A percentile compares a stretch with the other conserved stretches of the same genome.
These are phyloP conservation scores for Tetranychus truncatus DNA, from an alignment of 2,888 invertebrate species.

Conservation along the genomic window DNA sequence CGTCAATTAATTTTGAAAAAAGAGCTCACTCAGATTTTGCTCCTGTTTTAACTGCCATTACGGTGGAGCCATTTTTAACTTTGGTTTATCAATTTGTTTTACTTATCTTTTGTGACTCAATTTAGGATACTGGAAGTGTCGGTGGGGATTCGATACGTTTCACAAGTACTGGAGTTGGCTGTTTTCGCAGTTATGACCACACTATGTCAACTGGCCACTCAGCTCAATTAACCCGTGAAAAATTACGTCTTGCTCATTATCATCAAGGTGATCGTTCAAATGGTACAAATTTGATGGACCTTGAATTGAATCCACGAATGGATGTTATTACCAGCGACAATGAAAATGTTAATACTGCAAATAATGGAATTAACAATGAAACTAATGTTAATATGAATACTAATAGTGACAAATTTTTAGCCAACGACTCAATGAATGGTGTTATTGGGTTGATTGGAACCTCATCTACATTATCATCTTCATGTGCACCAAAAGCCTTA, in stretches of 20 bases:
- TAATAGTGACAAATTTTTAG: background rate
- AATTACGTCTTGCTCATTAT: background rate
- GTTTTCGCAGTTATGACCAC: conserved; percentile 34
- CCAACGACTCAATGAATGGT: background rate
- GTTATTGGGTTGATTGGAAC: background rate
- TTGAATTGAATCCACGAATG: background rate
- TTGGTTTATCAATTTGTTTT: background rate
- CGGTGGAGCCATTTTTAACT: background rate
- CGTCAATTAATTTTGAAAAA: too few relatives aligned
- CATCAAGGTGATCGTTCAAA: background rate
- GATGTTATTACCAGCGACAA: background rate
- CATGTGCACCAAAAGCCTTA: background rate
- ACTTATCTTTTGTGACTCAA: background rate
- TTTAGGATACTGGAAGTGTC: conserved; percentile 24
- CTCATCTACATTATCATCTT: background rate
- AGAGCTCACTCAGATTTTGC: too few relatives aligned
- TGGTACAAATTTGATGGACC: background rate
- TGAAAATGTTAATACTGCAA: background rate
- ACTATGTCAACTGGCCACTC: conserved; percentile 28
- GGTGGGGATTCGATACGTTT: conserved; percentile 27
- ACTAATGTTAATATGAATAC: conserved; percentile 19
- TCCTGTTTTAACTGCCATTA: too few relatives aligned
- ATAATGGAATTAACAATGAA: background rate
- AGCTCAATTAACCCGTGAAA: background rate
- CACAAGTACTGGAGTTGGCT: conserved; percentile 33